These are phyloP conservation scores for Petrolisthes manimaculis DNA, from an alignment of 2,888 invertebrate species.

Conservation along the genomic window DNA sequence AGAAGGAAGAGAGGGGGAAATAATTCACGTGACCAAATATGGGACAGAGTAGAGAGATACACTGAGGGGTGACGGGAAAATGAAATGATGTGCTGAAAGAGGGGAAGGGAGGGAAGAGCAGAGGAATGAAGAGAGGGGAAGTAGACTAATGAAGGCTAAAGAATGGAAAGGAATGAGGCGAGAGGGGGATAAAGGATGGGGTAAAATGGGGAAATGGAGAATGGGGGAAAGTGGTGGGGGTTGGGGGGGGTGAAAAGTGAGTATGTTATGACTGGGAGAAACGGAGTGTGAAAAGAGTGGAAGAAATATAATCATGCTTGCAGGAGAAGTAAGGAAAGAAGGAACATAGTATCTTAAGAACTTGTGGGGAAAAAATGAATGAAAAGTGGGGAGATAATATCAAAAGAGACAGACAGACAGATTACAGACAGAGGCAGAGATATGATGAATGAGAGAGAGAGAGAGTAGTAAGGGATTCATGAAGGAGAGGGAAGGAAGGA, in stretches of 20 bases:
- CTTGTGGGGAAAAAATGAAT: too few species aligned
- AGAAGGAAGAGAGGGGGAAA: too few species aligned
- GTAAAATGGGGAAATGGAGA: not conserved
- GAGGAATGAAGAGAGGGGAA: not conserved
- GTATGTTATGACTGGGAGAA: slow-evolving; percentile 1
- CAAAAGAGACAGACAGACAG: not conserved
- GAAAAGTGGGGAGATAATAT: not conserved
- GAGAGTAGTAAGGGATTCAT: not conserved
- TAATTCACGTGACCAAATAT: too few species aligned
- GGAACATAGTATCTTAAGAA: not conserved
- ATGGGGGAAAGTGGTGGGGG: not conserved
- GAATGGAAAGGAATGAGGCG: not conserved
- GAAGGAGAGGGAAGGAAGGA: not conserved
- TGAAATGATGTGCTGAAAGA: not conserved
- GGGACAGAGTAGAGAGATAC: not conserved
- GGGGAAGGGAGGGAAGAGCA: not conserved
- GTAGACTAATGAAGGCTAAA: not conserved
- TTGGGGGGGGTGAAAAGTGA: not conserved
- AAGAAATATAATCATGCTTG: not conserved
- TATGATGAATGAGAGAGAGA: not conserved
- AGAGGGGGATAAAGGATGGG: not conserved
- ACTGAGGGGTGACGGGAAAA: not conserved
- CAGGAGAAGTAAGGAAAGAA: not conserved
- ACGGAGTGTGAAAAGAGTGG: slow-evolving; percentile 1
- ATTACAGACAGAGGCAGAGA: not conserved